A percentile compares a stretch with the other conserved stretches of the same genome.
These are phyloP conservation scores for Heliconius charithonia DNA, from an alignment of 2,888 invertebrate species.

Conservation along the genomic window DNA sequence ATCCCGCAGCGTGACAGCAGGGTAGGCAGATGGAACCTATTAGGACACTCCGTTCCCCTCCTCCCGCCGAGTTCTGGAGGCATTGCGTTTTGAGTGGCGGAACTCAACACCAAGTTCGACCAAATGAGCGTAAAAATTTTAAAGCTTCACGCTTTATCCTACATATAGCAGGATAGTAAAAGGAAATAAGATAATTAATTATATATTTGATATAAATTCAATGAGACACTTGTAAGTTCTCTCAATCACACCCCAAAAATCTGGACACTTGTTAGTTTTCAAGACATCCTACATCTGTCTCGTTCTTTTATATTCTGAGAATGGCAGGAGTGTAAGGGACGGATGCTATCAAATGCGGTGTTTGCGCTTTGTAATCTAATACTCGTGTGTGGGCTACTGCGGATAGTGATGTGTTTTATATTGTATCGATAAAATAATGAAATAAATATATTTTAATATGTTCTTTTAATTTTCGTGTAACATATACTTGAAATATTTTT, in stretches of 20 bases:
- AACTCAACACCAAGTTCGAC: too few species aligned
- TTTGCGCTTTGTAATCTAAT: slow-evolving; percentile 70
- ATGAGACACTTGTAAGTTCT: slow-evolving; percentile 47
- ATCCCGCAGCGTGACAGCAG: too few species aligned
- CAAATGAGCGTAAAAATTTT: too few species aligned
- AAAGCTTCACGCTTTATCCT: too few species aligned
- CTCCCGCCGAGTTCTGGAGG: too few species aligned
- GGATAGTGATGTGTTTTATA: slow-evolving; percentile 54
- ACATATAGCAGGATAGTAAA: too few species aligned
- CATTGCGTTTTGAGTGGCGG: too few species aligned
- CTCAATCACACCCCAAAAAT: slow-evolving; percentile 54
- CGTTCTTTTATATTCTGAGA: slow-evolving; percentile 46
- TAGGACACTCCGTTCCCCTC: too few species aligned
- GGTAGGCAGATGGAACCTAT: too few species aligned
- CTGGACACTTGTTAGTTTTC: slow-evolving; percentile 70
- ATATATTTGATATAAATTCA: slow-evolving; percentile 21
- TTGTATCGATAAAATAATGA: slow-evolving; percentile 31
- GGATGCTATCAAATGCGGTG: slow-evolving; percentile 52
- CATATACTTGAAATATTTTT: too few species aligned
- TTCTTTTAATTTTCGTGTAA: too few species aligned
- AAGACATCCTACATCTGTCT: slow-evolving; percentile 60
- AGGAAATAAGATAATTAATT: too few species aligned
- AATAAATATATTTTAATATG: neutral
- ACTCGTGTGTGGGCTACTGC: slow-evolving; percentile 67
- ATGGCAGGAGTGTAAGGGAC: slow-evolving; percentile 50